These are phyloP conservation scores for Chorisops tibialis DNA, from an alignment of 2,888 invertebrate genomes.

Conservation along the genomic window DNA sequence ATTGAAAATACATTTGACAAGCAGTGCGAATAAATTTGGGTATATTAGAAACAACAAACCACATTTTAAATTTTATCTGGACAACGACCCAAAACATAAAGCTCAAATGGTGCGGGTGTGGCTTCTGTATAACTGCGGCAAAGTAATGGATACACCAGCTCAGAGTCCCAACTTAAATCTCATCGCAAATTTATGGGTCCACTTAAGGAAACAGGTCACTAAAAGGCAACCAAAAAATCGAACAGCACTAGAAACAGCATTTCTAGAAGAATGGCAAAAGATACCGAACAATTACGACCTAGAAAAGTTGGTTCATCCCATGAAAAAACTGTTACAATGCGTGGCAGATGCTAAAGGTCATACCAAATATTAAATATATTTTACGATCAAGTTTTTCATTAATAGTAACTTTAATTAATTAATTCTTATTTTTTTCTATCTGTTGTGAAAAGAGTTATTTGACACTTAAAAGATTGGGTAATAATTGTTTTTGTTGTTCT, in stretches of 20 bases:
- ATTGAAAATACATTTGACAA: too few species aligned
- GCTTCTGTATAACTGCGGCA: constrained; percentile 5
- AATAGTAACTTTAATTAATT: too few species aligned
- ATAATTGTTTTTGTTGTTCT: too few species aligned
- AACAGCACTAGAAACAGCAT: too few species aligned
- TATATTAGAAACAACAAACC: too few species aligned
- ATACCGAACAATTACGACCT: constrained; percentile 27
- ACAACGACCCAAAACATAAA: constrained; percentile 25
- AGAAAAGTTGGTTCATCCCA: constrained; percentile 13
- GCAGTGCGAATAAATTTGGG: too few species aligned
- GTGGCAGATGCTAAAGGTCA: constrained; percentile 23
- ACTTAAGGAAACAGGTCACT: constrained; percentile 20
- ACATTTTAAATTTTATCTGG: too few species aligned
- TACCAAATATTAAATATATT: neutral
- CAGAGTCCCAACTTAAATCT: constrained; percentile 11
- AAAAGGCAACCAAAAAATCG: constrained; percentile 25
- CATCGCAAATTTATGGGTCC: constrained; percentile 11
- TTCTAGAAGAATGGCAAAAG: constrained; percentile 18
- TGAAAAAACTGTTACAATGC: constrained; percentile 18
- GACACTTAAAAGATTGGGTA: too few species aligned
- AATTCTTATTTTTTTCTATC: too few species aligned
- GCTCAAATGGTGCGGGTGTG: neutral
- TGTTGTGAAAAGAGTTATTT: too few species aligned
- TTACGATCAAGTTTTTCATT: too few species aligned
- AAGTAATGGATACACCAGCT: constrained; percentile 10